Evolutionary conservation across 2,888 invertebrate genomes (phyloP), one percentile per base, ranked within the genome.

Genomic region (Panorpa germanica): DNA sequence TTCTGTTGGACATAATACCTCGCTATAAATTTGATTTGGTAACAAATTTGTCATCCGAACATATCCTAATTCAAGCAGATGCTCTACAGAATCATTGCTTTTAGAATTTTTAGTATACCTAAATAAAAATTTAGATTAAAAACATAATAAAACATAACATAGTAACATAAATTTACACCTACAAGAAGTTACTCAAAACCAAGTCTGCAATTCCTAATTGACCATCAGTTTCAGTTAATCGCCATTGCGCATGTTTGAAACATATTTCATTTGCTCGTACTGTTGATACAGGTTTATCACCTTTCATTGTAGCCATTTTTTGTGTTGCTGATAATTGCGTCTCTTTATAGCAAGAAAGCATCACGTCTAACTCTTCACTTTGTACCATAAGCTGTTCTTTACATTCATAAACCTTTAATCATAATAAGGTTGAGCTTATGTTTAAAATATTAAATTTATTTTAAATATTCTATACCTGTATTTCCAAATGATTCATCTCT

Each of bases 211-310:
- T 88, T 34, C 95, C 95, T 31, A 96, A 73, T 55, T 95, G 96
- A 0, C 98, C 98, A 55, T 98, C 96, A 1, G 82, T 78, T 51
- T 98, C 95, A 0, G 96, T 99, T 39, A 98, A 67, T 21, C 95
- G 57, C 98, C 98, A 99, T 46, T 90, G 82, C 4, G 96, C 96
- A 45, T 90, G 85, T 55, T 95, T 93, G 55, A 99, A 98, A 54
- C 91, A 96, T 44, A 98, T 95, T 59, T 96, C 88, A 42, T 81
- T 82, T 2, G 78, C 72, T 19, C 91, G 63, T 15, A 86, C 81
- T 30, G 78, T 74, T 1, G 76, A 70, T 15, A 78, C 66, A 3
- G 74, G 70, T 44, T 73, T 73, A 47, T 78, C 68, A 20, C 66
- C 68, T 9, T 69, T 52, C 28, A 70, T 66, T n/a, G 70, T 68